phyloP scores from a whole-genome alignment of 2,113 vertebrate genomes.

The Microcebus lehilahytsara region DNA sequence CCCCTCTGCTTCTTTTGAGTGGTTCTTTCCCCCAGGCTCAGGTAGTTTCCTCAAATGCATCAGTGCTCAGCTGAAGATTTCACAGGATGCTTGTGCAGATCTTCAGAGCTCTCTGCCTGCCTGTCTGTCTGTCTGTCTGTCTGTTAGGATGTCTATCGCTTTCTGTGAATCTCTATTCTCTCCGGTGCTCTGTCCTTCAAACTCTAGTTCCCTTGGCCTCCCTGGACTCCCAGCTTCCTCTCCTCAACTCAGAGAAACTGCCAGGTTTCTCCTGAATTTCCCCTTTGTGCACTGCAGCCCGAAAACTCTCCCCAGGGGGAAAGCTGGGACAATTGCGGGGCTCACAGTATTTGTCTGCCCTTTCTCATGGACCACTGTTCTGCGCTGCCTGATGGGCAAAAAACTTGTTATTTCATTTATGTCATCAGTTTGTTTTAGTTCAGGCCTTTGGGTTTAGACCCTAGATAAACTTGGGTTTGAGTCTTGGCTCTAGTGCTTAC shows the following conservation, averaged over 20 bases:
- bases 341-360: neutral
- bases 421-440: neutral
- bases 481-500: neutral
- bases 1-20: neutral
- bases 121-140: neutral
- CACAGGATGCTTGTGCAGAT: fast-evolving
- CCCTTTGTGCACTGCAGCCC: too few species aligned
- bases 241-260: neutral
- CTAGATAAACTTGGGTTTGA: neutral
- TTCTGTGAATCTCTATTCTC: neutral
- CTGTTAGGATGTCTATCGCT: neutral
- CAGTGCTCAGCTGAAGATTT: neutral
- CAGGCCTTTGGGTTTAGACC: neutral
- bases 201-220: neutral
- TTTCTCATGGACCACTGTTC: neutral
- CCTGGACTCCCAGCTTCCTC: neutral
- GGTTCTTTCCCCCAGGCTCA: too few species aligned
- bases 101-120: neutral
- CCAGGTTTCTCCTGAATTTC: neutral
- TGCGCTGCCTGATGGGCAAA: neutral
- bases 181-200: neutral
- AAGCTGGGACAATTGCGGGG: neutral
- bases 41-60: neutral
- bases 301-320: neutral
- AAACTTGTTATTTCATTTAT: neutral